Evolutionary conservation across 2,113 vertebrate genomes (phyloP), one percentile per base, ranked within the genome.

Genomic region (Gasterosteus nipponicus): DNA sequence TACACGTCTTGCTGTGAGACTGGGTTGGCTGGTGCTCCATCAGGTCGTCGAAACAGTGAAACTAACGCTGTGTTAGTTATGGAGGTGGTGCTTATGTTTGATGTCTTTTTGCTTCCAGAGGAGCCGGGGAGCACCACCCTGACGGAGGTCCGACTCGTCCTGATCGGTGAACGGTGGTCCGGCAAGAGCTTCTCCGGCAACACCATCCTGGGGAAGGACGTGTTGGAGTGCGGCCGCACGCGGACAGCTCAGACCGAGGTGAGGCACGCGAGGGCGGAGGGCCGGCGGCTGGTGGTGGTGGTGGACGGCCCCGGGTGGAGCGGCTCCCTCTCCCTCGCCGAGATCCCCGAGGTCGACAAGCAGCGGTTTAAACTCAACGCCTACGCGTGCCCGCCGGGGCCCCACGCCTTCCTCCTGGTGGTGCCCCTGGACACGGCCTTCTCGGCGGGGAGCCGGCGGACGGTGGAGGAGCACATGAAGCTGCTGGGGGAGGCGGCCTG

Each of bases 261-360:
- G 15, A 3, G 63, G 54, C 78, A 81, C 19, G 47, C 18, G 15
- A 22, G 10, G 22, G 87, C 84, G 15, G 69, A 60, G 0, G 74
- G 77, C 59, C 73, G 82, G 47, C 41, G 46, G 18, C 72, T 91
- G n/a, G 59, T 12, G 1, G 76, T 12, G 1, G 76, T 91, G 46
- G 84, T 91, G 1, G 86, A 91, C 38, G 31, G 64, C 49, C 84
- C 84, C 0, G 89, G 89, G 35, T 89, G 87, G 90, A 87, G 35
- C 10, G 10, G 15, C 76, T 77, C 69, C 16, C 56, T 63, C 29
- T 86, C 72, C 49, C 71, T 87, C 26, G 15, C 44, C 2, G 84
- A 90, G 39, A 87, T 82, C 47, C 73, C 86, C 46, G 78, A 87
- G 26, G 51, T 42, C 10, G 74, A 86, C 47, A 86, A 86, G 47